Base-by-base conservation (phyloP, 2,797 vertebrate genomes). In the Simalia tracyae region DNA sequence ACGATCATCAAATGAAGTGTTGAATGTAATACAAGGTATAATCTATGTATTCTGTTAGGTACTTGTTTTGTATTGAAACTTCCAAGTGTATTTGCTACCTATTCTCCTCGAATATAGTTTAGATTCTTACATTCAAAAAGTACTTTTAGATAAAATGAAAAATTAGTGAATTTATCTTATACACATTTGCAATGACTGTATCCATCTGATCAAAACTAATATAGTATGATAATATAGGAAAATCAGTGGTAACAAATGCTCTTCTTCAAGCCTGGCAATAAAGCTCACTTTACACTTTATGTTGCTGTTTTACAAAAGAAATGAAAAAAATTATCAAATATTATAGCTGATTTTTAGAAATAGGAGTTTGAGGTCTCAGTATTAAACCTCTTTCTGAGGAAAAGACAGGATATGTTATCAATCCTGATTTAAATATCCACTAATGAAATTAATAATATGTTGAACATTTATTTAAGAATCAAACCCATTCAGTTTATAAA, bases 1-100 rank as follows among this genome's bases (percentile, higher is more conserved):
- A 96, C 97, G 99, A 96, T 99, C 99, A 36, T 99, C 99, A 93
- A 99, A 99, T 63, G 99, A 99, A 98, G 99, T 99, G 94, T 97
- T 99, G 98, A 99, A 99, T 97, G 99, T 99, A 97, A 99, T 99
- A 97, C 99, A 99, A 99, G 99, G 99, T 99, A 98, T 95, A 3
- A 50, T 93, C 84, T 64, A 72, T 0, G 0, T 4, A 89, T 92
- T 76, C 1, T 88, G 5, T 28, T 94, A 0, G 2, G 57, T 28
- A 0, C 10, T 14, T 31, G 42, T 86, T 93, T 28, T 28, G 86
- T 88, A 2, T 0, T 81, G 57, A 91, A 91, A 87, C 36, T 42
- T 57, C 6, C 42, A 90, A 24, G 11, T 68, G 4, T 4, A 60
- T 76, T 72, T 72, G 4, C 6, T 24, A 87, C 31, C 42, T 11